These are phyloP conservation scores for Stramonita haemastoma DNA, from an alignment of 2,888 invertebrate species.

Conservation along the genomic window DNA sequence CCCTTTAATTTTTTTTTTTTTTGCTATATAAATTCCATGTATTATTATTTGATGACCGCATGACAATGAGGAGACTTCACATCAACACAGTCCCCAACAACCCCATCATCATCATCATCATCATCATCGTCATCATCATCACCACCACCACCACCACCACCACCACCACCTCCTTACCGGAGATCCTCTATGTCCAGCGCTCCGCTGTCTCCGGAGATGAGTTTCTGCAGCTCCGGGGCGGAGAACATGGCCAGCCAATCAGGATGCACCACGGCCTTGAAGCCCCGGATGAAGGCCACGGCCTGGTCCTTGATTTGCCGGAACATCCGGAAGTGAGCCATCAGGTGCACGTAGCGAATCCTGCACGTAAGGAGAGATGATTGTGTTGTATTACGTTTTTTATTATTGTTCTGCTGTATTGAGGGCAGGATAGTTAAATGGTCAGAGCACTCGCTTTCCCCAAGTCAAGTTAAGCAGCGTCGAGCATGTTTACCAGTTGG, in stretches of 20 bases:
- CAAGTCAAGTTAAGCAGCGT: too few relatives aligned
- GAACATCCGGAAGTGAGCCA: constrained; percentile 98
- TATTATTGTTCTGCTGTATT: too few relatives aligned
- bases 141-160: not conserved
- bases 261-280: constrained; percentile 94
- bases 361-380: constrained; percentile 77
- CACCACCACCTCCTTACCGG: constrained; percentile 62
- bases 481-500: too few relatives aligned
- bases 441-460: too few relatives aligned
- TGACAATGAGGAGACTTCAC: too few relatives aligned
- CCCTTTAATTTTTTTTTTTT: too few relatives aligned
- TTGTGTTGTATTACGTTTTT: too few relatives aligned
- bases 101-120: not conserved
- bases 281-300: constrained; percentile 96
- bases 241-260: constrained; percentile 97
- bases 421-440: too few relatives aligned
- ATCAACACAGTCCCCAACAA: not conserved
- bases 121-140: not conserved
- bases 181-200: constrained; percentile 87
- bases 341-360: constrained; percentile 96
- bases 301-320: constrained; percentile 98
- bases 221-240: constrained; percentile 94
- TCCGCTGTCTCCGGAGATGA: constrained; percentile 96
- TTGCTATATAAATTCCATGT: too few relatives aligned
- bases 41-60: too few relatives aligned